Evolutionary conservation across 2,797 vertebrate genomes (phyloP).

Genomic region (Myotis myotis): DNA sequence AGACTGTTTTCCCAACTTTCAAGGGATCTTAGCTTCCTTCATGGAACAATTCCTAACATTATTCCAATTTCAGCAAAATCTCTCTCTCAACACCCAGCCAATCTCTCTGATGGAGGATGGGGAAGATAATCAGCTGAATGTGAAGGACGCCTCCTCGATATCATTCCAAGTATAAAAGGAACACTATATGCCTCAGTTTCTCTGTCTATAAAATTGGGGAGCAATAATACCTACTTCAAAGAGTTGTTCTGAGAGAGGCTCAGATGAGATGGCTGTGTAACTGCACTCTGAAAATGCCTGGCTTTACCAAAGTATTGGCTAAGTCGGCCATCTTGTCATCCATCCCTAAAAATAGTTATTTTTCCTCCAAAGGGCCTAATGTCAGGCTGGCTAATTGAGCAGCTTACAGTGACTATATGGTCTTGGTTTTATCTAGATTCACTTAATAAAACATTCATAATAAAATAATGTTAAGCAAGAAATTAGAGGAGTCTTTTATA

Average conservation of each 20-base stretch:
- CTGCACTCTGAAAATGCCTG: not conserved
- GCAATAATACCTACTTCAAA: not conserved
- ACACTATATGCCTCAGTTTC: not conserved
- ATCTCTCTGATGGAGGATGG: not conserved
- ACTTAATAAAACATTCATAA: not conserved
- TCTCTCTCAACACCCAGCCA: not conserved
- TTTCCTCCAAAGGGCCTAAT: not conserved
- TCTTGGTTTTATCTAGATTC: conserved; percentile 7
- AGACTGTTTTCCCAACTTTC: not conserved
- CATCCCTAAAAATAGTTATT: not conserved
- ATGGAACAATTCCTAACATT: not conserved
- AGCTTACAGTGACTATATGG: not conserved
- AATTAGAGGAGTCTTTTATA: not conserved
- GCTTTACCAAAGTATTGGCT: not conserved
- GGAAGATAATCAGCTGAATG: not conserved
- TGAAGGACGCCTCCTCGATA: not conserved
- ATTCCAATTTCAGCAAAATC: not conserved
- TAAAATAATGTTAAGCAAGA: conserved; percentile 42
- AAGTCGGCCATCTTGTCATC: not conserved
- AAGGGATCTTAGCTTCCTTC: conserved; percentile 34
- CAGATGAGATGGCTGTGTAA: not conserved
- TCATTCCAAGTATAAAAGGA: not conserved
- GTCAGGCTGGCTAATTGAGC: not conserved
- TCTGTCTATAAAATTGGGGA: not conserved
- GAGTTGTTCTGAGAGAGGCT: not conserved